Conservation (phyloP, 2,888 invertebrate genomes). For the Tenthredo notha region DNA sequence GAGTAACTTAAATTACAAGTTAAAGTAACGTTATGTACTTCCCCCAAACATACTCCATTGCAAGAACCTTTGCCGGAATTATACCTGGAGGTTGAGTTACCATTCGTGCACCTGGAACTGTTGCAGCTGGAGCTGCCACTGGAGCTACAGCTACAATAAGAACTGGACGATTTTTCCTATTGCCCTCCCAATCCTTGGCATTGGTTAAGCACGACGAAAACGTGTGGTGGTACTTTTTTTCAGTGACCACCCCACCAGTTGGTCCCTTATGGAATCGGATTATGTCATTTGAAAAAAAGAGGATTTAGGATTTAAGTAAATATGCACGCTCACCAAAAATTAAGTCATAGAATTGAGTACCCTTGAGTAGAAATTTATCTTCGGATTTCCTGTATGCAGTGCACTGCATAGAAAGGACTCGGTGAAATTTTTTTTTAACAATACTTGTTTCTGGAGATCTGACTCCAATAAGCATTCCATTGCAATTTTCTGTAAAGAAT, state of each 20-base stretch:
- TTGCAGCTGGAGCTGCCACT: not conserved
- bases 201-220: constrained; percentile 21
- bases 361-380: constrained; percentile 21
- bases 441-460: constrained; percentile 6
- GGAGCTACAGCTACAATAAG: not conserved
- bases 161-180: constrained; percentile 12
- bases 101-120: not conserved
- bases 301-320: not conserved
- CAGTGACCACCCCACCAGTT: not conserved
- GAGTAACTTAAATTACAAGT: not conserved
- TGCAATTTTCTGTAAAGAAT: not conserved
- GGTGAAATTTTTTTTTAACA: not conserved
- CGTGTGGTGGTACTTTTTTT: constrained; percentile 10
- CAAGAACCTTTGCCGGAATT: not conserved
- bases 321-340: constrained; percentile 19
- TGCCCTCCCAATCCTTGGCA: constrained; percentile 28
- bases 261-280: not conserved
- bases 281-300: not conserved
- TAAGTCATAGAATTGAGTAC: constrained; percentile 21
- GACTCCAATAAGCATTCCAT: constrained; percentile 4
- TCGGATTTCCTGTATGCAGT: constrained; percentile 8
- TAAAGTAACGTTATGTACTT: constrained; percentile 1
- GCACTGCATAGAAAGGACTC: constrained; percentile 20
- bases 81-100: not conserved
- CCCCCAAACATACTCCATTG: not conserved